Evolutionary conservation across 2,113 vertebrate species (phyloP).

Genomic region (Cercocebus atys): DNA sequence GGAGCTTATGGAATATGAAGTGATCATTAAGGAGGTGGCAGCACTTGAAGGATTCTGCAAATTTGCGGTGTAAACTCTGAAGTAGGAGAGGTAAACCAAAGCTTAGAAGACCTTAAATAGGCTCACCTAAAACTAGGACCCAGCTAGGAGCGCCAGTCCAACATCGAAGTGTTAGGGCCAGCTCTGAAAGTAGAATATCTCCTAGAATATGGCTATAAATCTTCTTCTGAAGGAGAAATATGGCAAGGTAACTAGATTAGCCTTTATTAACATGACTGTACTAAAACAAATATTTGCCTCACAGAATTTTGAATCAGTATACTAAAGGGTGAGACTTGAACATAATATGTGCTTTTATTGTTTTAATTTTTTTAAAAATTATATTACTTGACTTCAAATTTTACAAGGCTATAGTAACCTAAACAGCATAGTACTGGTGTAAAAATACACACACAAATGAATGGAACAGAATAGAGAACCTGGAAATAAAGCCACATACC

Average conservation of each 20-base stretch:
- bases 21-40: not conserved
- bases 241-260: not conserved
- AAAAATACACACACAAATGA: not conserved
- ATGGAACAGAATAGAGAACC: not conserved
- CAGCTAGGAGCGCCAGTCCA: not conserved
- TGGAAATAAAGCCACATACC: not conserved
- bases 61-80: not conserved
- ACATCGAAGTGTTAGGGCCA: not conserved
- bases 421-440: not conserved
- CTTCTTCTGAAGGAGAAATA: not conserved
- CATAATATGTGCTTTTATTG: not conserved
- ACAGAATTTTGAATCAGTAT: not conserved
- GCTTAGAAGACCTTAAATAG: not conserved
- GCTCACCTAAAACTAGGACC: not conserved
- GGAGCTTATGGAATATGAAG: not conserved
- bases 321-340: not conserved
- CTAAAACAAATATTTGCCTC: not conserved
- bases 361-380: not conserved
- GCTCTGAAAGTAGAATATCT: not conserved
- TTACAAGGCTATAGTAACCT: not conserved
- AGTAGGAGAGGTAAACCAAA: not conserved
- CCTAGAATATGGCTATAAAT: not conserved
- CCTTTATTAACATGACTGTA: not conserved
- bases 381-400: not conserved
- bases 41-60: not conserved